Evolutionary conservation across 1,140 invertebrate species (phyloP).

Genomic region (Vanessa atalanta): DNA sequence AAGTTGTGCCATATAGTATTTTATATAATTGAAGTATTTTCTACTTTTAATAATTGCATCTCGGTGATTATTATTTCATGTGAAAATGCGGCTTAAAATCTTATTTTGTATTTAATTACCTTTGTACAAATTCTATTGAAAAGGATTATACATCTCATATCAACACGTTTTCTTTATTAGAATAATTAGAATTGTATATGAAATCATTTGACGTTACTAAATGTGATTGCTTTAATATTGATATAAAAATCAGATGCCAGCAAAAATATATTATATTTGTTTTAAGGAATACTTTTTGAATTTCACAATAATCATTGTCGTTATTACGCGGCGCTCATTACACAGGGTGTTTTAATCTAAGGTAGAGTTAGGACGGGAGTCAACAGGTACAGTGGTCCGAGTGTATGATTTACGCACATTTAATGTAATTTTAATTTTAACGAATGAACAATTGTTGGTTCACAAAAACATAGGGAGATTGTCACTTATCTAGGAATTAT

Average conservation of each 20-base stretch:
- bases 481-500: too few relatives aligned
- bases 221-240: slow-evolving; percentile 34
- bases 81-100: too few relatives aligned
- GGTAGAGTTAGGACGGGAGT: slow-evolving; percentile 70
- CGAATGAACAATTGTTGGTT: too few relatives aligned
- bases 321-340: slow-evolving; percentile 48
- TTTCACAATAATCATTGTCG: slow-evolving; percentile 33
- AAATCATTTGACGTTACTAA: slow-evolving; percentile 44
- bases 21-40: too few relatives aligned
- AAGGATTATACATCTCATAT: slow-evolving; percentile 53
- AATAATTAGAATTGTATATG: slow-evolving; percentile 51
- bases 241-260: slow-evolving; percentile 5
- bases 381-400: slow-evolving; percentile 28
- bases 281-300: slow-evolving; percentile 24
- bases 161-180: slow-evolving; percentile 54
- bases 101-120: background rate
- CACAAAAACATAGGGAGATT: too few relatives aligned
- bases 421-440: too few relatives aligned
- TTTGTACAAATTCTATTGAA: slow-evolving; percentile 10
- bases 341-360: slow-evolving; percentile 79
- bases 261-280: slow-evolving; percentile 11
- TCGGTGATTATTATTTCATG: too few relatives aligned
- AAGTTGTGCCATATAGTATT: background rate
- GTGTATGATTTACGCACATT: too few relatives aligned
- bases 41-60: too few relatives aligned